Evolutionary conservation across 2,888 invertebrate genomes (phyloP).

Genomic region (Corbicula japonica): DNA sequence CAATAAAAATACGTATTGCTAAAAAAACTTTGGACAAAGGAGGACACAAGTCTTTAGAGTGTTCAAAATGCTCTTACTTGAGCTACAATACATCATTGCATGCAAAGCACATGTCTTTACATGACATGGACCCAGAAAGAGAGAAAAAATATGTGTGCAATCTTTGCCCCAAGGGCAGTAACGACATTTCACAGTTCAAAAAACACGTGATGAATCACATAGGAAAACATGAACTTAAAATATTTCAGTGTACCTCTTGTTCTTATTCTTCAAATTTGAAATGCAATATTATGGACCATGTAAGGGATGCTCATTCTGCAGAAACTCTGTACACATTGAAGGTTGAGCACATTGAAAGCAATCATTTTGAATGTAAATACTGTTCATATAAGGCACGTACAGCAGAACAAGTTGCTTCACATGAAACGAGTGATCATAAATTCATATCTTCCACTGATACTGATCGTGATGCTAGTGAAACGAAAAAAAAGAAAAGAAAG

Average conservation of each 20-base stretch:
- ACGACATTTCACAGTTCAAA: conserved; percentile 51
- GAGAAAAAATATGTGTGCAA: conserved; percentile 67
- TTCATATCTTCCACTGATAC: background rate
- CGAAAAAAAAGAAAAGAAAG: conserved; percentile 44
- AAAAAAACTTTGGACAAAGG: no score
- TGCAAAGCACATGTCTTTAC: conserved; percentile 46
- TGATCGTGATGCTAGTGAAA: background rate
- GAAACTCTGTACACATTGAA: conserved; percentile 35
- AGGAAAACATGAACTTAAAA: conserved; percentile 64
- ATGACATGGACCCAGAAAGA: conserved; percentile 54
- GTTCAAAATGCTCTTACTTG: conserved; percentile 52
- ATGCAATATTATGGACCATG: conserved; percentile 66
- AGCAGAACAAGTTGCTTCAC: conserved; percentile 53
- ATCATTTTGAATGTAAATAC: conserved; percentile 51
- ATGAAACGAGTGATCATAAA: conserved; percentile 50
- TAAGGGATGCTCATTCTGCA: conserved; percentile 55
- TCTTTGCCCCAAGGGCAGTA: conserved; percentile 59
- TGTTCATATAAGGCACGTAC: conserved; percentile 62
- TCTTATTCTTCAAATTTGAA: conserved; percentile 63
- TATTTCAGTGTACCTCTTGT: conserved; percentile 66
- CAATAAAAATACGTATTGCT: no score
- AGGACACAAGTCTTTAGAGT: conserved; percentile 50
- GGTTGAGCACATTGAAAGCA: conserved; percentile 48
- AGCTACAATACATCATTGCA: conserved; percentile 50
- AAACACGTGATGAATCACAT: conserved; percentile 66